phyloP scores from a whole-genome alignment of 2,888 invertebrate genomes.

The Drosophila hawaiiensis region DNA sequence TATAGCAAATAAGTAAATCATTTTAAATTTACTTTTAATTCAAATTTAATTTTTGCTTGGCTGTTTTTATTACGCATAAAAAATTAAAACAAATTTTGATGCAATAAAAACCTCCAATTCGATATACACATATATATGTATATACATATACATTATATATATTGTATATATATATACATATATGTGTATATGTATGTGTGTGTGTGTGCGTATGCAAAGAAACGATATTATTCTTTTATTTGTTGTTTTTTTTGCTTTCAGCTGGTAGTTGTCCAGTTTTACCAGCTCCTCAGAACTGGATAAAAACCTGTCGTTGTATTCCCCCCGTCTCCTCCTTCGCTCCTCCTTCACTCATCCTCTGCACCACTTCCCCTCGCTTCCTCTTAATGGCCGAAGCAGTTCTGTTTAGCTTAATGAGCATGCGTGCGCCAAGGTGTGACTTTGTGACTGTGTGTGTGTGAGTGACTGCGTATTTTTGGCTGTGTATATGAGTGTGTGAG shows the following conservation, averaged over 20 bases:
- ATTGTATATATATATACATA: not conserved
- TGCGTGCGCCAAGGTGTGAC: conserved; percentile 37
- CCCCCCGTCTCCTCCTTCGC: not conserved
- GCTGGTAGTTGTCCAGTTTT: conserved; percentile 52
- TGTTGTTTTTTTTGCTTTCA: conserved; percentile 36
- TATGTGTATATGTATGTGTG: not conserved
- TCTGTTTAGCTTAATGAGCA: conserved; percentile 61
- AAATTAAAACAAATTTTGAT: not conserved
- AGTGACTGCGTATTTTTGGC: not conserved
- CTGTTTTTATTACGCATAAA: not conserved
- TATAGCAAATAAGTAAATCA: not conserved
- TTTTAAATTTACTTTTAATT: not conserved
- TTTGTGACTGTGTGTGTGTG: not conserved
- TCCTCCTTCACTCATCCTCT: not conserved
- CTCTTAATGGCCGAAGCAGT: conserved; percentile 14
- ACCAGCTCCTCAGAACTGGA: conserved; percentile 66
- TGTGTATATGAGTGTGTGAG: not conserved
- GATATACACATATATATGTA: not conserved
- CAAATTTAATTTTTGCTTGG: not conserved
- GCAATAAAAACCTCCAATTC: not conserved
- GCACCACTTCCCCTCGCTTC: not conserved
- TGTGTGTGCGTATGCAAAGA: not conserved
- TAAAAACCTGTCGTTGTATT: conserved; percentile 67
- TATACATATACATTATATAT: too few species aligned
- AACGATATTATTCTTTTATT: conserved; percentile 18